Percentiles rank a stretch among this genome's conserved stretches.
These are phyloP conservation scores for Pterocles gutturalis DNA, from an alignment of 2,113 vertebrate genomes.

Conservation along the genomic window DNA sequence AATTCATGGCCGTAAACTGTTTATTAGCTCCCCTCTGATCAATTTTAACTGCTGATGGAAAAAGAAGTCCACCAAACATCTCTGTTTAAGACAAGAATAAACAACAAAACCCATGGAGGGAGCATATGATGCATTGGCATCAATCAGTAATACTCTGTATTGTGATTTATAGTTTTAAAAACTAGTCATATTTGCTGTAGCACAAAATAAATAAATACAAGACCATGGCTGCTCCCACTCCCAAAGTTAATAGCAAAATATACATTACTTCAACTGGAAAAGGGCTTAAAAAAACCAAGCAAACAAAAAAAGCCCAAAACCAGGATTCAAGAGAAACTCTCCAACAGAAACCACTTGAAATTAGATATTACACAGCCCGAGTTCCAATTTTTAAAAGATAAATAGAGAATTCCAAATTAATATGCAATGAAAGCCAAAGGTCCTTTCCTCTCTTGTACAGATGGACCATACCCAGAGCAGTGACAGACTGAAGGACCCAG, in stretches of 20 bases:
- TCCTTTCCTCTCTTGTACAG: neutral
- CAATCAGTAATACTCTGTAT: neutral
- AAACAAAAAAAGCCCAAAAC: neutral
- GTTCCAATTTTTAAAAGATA: neutral
- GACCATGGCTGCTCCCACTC: neutral
- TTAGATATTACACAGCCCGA: fast-evolving
- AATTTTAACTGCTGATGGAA: neutral
- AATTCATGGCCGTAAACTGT: conserved; percentile 23
- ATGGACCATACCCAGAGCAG: neutral
- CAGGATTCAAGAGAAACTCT: neutral
- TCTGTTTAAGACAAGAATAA: neutral
- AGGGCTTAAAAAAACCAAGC: neutral
- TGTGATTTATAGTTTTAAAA: neutral
- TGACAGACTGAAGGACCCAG: neutral
- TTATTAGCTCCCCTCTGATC: neutral
- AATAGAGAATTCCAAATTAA: neutral
- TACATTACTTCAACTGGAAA: neutral
- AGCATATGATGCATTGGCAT: neutral
- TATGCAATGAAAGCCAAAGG: neutral
- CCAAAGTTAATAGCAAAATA: neutral
- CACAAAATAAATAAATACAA: neutral
- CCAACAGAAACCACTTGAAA: neutral
- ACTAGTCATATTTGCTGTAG: neutral
- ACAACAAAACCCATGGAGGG: neutral
- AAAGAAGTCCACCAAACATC: neutral